Percentiles rank a stretch among this genome's conserved stretches.
Evolutionary conservation across 37 sponge, comb jelly and placozoan genomes (phyloP).

Genomic region (Cliona cf. orientalis): DNA sequence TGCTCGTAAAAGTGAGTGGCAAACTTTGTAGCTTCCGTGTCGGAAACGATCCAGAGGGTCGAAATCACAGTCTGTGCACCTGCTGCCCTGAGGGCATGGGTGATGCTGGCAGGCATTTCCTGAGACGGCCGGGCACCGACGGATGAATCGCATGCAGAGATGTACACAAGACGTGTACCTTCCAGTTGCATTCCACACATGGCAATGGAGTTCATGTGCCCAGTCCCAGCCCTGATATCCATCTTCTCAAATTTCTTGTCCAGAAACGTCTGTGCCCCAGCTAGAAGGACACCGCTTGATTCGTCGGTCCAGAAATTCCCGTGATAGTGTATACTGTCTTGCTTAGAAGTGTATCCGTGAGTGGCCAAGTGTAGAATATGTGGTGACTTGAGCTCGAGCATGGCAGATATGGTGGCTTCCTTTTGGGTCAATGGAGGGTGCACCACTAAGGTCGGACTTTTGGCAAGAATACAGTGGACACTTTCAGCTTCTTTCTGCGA

Average conservation of each 20-base stretch:
- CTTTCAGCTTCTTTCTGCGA: slow-evolving; percentile 17
- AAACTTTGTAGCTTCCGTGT: background rate
- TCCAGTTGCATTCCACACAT: slow-evolving; percentile 19
- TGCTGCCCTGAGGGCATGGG: slow-evolving; percentile 18
- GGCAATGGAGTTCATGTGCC: slow-evolving; percentile 18
- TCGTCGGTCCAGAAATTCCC: slow-evolving; percentile 26
- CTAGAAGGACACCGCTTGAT: slow-evolving; percentile 18
- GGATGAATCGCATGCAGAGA: slow-evolving; percentile 11
- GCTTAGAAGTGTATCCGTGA: slow-evolving; percentile 21
- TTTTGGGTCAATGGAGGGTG: slow-evolving; percentile 4
- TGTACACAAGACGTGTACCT: slow-evolving; percentile 17
- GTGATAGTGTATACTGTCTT: slow-evolving; percentile 11
- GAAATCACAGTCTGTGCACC: slow-evolving; percentile 17
- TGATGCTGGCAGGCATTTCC: slow-evolving; percentile 22
- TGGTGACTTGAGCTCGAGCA: slow-evolving; percentile 1
- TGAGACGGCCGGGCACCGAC: slow-evolving; percentile 1
- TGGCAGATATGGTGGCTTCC: slow-evolving; percentile 4
- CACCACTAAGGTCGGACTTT: background rate
- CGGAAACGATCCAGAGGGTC: slow-evolving; percentile 8
- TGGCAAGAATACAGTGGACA: background rate
- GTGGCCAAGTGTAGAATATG: slow-evolving; percentile 5
- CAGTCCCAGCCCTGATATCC: slow-evolving; percentile 18
- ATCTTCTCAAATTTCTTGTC: slow-evolving; percentile 20
- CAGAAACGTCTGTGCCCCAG: slow-evolving; percentile 21
- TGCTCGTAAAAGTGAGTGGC: slow-evolving; percentile 8